A percentile compares a stretch with the other conserved stretches of the same genome.
These are phyloP conservation scores for Wiebesia pumilae DNA, from an alignment of 1,140 invertebrate genomes.

Conservation along the genomic window DNA sequence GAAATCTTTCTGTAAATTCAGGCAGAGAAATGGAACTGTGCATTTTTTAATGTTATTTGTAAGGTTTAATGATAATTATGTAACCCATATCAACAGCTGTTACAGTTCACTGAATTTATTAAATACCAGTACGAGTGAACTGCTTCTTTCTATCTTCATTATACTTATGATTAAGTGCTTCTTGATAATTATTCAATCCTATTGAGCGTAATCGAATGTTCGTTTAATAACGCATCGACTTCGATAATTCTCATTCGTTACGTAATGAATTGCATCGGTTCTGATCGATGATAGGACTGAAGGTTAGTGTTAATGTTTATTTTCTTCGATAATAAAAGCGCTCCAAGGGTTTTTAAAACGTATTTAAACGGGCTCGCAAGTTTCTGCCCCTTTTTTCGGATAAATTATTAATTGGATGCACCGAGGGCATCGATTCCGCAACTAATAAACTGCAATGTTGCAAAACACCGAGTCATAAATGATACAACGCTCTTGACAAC, in stretches of 20 bases:
- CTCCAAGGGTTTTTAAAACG: neutral
- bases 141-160: slow-evolving; percentile 8
- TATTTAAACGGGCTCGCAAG: neutral
- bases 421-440: neutral
- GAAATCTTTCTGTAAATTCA: too few relatives aligned
- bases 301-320: neutral
- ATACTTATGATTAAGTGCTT: neutral
- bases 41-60: neutral
- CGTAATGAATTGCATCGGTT: slow-evolving; percentile 26
- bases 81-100: neutral
- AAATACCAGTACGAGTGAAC: neutral
- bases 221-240: neutral
- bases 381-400: neutral
- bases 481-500: neutral
- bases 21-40: too few relatives aligned
- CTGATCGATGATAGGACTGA: neutral
- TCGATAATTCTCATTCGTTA: slow-evolving; percentile 4
- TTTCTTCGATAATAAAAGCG: neutral
- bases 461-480: slow-evolving; percentile 37
- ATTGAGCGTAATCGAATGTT: slow-evolving; percentile 24
- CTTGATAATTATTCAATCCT: slow-evolving; percentile 17
- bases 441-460: slow-evolving; percentile 20
- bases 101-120: neutral
- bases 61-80: neutral
- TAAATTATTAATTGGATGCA: slow-evolving; percentile 33